These are phyloP conservation scores for Temnothorax curvispinosus DNA, from an alignment of 1,140 invertebrate genomes.

Conservation along the genomic window DNA sequence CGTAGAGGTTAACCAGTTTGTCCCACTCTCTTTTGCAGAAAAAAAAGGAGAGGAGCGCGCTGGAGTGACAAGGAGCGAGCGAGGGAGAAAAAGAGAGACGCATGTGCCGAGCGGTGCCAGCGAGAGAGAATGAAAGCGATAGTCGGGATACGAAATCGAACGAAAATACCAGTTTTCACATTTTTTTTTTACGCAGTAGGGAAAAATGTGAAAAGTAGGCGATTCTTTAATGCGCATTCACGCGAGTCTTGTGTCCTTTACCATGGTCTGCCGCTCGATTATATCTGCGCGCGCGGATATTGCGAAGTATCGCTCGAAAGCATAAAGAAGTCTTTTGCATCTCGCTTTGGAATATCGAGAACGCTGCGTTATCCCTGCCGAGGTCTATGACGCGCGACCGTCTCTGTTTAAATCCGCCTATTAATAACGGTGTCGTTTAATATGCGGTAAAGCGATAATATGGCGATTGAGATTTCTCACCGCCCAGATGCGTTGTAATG, in stretches of 20 bases:
- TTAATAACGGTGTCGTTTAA: conserved; percentile 1
- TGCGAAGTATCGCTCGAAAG: conserved; percentile 25
- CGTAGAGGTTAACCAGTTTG: conserved; percentile 85
- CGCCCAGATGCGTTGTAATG: neutral
- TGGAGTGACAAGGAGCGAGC: neutral
- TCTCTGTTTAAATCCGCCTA: neutral
- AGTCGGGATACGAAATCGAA: conserved; percentile 47
- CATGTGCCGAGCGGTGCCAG: neutral
- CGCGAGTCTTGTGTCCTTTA: conserved; percentile 2
- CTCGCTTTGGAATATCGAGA: neutral
- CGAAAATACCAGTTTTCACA: conserved; percentile 33
- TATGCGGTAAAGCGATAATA: neutral
- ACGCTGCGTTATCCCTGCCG: neutral
- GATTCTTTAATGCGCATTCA: conserved; percentile 37
- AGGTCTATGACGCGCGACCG: neutral
- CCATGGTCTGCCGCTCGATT: neutral
- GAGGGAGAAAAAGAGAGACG: conserved; percentile 12
- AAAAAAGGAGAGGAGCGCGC: conserved; percentile 69
- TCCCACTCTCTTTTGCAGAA: conserved; percentile 83
- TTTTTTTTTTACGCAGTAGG: conserved; percentile 3
- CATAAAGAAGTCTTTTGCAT: conserved; percentile 13
- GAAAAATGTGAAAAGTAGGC: conserved; percentile 50
- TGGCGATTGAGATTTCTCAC: neutral
- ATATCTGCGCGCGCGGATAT: conserved; percentile 1
- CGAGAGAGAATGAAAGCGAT: conserved; percentile 59